phyloP scores from a whole-genome alignment of 2,113 vertebrate genomes.

The Azemiops feae region DNA sequence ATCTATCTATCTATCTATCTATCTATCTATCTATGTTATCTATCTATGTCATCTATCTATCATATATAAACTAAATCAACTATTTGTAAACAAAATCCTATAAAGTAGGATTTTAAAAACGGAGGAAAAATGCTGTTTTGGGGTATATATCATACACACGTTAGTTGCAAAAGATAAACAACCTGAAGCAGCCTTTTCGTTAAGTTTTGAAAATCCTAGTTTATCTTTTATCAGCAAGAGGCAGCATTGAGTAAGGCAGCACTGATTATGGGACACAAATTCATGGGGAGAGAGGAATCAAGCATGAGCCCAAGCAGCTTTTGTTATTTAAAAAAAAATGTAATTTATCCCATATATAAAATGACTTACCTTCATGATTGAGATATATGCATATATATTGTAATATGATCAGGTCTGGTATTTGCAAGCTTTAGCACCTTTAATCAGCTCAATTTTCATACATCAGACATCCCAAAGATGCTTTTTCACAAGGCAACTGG shows the following conservation, averaged over 20 bases:
- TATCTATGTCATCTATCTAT: not conserved
- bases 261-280: not conserved
- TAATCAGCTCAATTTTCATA: not conserved
- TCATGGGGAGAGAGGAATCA: not conserved
- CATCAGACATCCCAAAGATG: not conserved
- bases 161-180: not conserved
- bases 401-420: not conserved
- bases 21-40: too few relatives aligned
- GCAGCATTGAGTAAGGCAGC: not conserved
- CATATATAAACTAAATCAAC: not conserved
- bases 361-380: not conserved
- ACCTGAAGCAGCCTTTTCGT: not conserved
- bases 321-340: too few relatives aligned
- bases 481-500: too few relatives aligned
- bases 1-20: too few relatives aligned
- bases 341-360: not conserved
- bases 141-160: not conserved
- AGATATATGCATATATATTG: not conserved
- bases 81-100: not conserved
- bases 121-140: not conserved
- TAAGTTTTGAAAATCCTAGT: not conserved
- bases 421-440: not conserved
- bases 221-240: accelerated
- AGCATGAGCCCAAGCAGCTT: not conserved
- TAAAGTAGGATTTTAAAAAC: not conserved